These are phyloP conservation scores for Odiellus spinosus DNA, from an alignment of 2,888 invertebrate species.

Conservation along the genomic window DNA sequence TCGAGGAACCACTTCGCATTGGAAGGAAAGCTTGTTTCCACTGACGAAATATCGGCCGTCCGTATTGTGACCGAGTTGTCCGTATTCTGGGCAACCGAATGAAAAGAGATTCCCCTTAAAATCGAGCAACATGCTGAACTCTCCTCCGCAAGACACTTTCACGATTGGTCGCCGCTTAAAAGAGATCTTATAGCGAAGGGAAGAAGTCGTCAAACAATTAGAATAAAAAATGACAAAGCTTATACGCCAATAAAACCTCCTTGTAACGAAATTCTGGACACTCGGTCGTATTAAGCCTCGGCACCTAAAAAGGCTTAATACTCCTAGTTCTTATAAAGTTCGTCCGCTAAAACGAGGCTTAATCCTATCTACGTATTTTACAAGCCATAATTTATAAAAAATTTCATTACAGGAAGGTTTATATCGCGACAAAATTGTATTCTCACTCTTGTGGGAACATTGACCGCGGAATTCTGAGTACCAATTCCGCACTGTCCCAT, in stretches of 20 bases:
- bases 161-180: constrained; percentile 66
- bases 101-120: constrained; percentile 74
- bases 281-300: too few relatives aligned
- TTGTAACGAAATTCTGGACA: too few relatives aligned
- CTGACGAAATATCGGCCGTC: constrained; percentile 89
- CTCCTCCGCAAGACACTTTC: constrained; percentile 76
- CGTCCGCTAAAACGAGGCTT: too few relatives aligned
- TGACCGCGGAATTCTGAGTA: constrained; percentile 35
- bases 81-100: constrained; percentile 83
- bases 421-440: too few relatives aligned
- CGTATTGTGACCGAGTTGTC: constrained; percentile 82
- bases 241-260: too few relatives aligned
- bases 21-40: constrained; percentile 69
- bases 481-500: constrained; percentile 83
- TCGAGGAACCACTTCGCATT: constrained; percentile 68
- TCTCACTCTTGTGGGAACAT: constrained; percentile 35
- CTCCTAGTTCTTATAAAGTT: too few relatives aligned
- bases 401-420: too few relatives aligned
- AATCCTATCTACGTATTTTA: too few relatives aligned
- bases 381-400: too few relatives aligned
- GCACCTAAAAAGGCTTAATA: too few relatives aligned
- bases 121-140: constrained; percentile 81
- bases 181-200: constrained; percentile 28
- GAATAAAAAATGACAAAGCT: too few relatives aligned
- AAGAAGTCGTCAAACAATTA: not conserved